Conservation (phyloP, 1,140 invertebrate genomes). For the Vanessa tameamea region DNA sequence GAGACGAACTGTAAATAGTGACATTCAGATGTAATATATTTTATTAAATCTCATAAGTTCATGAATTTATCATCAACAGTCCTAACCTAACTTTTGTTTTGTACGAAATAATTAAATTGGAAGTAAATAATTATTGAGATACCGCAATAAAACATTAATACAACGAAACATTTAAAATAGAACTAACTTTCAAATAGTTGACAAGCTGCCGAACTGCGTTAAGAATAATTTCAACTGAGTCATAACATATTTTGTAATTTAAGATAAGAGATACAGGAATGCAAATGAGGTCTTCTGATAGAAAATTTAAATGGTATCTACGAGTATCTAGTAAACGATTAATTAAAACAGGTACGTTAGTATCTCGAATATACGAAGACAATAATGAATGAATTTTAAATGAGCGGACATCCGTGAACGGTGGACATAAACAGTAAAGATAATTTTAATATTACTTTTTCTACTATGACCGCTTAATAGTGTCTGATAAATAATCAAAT, state of each 20-base stretch:
- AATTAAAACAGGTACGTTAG: constrained; percentile 29
- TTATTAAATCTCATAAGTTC: too few relatives aligned
- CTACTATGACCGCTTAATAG: not conserved
- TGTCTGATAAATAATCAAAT: too few relatives aligned
- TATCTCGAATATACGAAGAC: constrained; percentile 14
- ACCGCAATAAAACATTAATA: not conserved
- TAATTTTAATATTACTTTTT: not conserved
- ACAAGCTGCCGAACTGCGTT: not conserved
- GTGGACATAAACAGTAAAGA: constrained; percentile 7
- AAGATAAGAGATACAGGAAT: constrained; percentile 29
- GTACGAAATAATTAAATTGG: too few relatives aligned
- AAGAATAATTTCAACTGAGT: constrained; percentile 15
- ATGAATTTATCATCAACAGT: too few relatives aligned
- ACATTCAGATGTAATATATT: too few relatives aligned
- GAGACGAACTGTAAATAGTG: too few relatives aligned
- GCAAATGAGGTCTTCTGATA: constrained; percentile 31
- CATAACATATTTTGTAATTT: constrained; percentile 28
- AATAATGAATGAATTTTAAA: constrained; percentile 25
- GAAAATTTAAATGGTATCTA: constrained; percentile 20
- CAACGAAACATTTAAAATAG: not conserved
- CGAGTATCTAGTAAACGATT: constrained; percentile 2
- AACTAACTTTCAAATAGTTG: not conserved
- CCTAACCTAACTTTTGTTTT: too few relatives aligned
- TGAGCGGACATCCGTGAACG: constrained; percentile 19
- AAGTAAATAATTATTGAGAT: too few relatives aligned